Base-by-base conservation (phyloP, 2,888 invertebrate genomes). In the Cephus runcator region DNA sequence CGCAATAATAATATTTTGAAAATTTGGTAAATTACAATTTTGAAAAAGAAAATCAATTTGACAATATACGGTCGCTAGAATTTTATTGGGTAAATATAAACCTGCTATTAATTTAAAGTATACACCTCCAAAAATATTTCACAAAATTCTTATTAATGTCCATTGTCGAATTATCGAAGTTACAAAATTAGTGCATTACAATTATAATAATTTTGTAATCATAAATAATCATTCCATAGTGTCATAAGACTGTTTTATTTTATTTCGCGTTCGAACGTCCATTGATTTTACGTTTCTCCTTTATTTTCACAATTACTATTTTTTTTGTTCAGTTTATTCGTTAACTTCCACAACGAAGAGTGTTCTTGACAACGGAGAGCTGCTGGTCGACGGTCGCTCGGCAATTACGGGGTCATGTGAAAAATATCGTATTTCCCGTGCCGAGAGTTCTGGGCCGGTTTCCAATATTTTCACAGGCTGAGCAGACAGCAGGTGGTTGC, bases 361-460 rank as follows among this genome's bases (percentile, higher is more conserved):
- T 4, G 73, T 73, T 69, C 69, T 75, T 34, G 75, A n/a, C 40
- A 34, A 23, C 68, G 30, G 73, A 74, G 74, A 34, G 31, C 34
- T 31, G 31, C 78, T 78, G 34, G 71, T 71, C 71, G 71, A 23
- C 71, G 71, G 71, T 33, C 71, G 78, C 73, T 76, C 75, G 69
- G 76, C 71, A 78, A 76, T 76, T 78, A 34, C 74, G 30, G 75
- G 73, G 75, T 71, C 76, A 73, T 78, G 76, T 78, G 78, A 73
- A 78, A 78, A 78, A 68, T 78, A 78, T 78, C 78, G 75, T 34
- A 76, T 78, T 78, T 78, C 78, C 31, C 35, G 23, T 36, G 35
- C 68, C 56, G 56, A 56, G 56, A n/a, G 75, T 69, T 23, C 75
- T 74, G 56, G 56, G 56, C 34, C 69, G 12, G 9, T 23, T 56